phyloP scores from a whole-genome alignment of 2,888 invertebrate genomes.

The Malacosoma neustria region DNA sequence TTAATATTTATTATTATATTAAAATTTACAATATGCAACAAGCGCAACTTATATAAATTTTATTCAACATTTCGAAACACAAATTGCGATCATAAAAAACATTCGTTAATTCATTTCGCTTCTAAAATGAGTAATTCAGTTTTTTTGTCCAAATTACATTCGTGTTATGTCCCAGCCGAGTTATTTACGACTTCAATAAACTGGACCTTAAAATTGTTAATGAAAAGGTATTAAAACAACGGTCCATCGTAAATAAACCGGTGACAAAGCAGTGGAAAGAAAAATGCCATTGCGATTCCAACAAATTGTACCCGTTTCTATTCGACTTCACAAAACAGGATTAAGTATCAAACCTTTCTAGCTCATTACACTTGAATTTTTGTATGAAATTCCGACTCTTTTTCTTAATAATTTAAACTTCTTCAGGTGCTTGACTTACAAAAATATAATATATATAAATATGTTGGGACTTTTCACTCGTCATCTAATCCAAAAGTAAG shows the following conservation, averaged over 20 bases:
- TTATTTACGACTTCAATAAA: conserved; percentile 74
- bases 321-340: background rate
- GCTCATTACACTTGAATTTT: too few relatives aligned
- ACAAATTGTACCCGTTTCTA: conserved; percentile 39
- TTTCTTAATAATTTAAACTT: too few relatives aligned
- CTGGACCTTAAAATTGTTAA: conserved; percentile 74
- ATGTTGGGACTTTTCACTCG: too few relatives aligned
- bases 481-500: too few relatives aligned
- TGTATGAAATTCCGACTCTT: too few relatives aligned
- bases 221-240: conserved; percentile 72
- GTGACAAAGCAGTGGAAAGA: conserved; percentile 62
- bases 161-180: conserved; percentile 27
- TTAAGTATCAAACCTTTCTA: too few relatives aligned
- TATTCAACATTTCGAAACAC: background rate
- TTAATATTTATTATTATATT: too few relatives aligned
- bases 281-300: conserved; percentile 57
- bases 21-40: too few relatives aligned
- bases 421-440: too few relatives aligned
- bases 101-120: conserved; percentile 26
- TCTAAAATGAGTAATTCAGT: conserved; percentile 42
- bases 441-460: too few relatives aligned
- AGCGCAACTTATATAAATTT: too few relatives aligned
- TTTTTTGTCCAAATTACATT: conserved; percentile 26
- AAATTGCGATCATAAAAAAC: background rate
- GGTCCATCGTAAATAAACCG: conserved; percentile 64